These are phyloP conservation scores for Ictidomys tridecemlineatus DNA, from an alignment of 2,113 vertebrate genomes.

Conservation along the genomic window DNA sequence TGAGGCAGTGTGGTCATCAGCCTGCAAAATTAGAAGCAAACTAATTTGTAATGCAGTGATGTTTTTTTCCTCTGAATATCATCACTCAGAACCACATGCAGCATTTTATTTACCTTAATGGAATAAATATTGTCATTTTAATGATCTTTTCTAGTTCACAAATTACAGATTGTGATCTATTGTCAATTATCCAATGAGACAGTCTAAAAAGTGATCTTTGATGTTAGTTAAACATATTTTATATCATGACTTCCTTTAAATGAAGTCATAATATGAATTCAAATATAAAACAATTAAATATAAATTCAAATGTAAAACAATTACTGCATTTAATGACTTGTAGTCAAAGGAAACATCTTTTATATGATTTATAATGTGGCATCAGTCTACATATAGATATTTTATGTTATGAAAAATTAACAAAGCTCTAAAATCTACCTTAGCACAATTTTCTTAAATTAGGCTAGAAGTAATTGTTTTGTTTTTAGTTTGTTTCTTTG, in stretches of 20 bases:
- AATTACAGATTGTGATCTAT: constrained; percentile 83
- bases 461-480: constrained; percentile 38
- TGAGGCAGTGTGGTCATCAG: constrained; percentile 86
- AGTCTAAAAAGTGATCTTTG: constrained; percentile 81
- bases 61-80: constrained; percentile 78
- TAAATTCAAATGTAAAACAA: constrained; percentile 72
- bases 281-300: constrained; percentile 19
- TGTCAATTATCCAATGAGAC: constrained; percentile 83
- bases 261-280: constrained; percentile 75
- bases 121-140: constrained; percentile 87
- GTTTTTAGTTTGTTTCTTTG: background rate
- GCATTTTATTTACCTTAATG: constrained; percentile 85
- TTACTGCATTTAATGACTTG: constrained; percentile 70
- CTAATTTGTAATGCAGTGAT: constrained; percentile 87
- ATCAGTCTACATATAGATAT: constrained; percentile 5
- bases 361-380: constrained; percentile 50
- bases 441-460: background rate
- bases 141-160: constrained; percentile 82
- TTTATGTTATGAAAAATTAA: constrained; percentile 29
- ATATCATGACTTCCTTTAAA: constrained; percentile 81
- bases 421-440: constrained; percentile 48
- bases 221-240: constrained; percentile 81
- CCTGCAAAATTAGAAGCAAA: constrained; percentile 90
- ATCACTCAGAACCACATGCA: constrained; percentile 82
- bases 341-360: constrained; percentile 65